Percentiles rank a stretch among this genome's conserved stretches.
These are phyloP conservation scores for Takifugu flavidus DNA, from an alignment of 2,113 vertebrate species.

Conservation along the genomic window DNA sequence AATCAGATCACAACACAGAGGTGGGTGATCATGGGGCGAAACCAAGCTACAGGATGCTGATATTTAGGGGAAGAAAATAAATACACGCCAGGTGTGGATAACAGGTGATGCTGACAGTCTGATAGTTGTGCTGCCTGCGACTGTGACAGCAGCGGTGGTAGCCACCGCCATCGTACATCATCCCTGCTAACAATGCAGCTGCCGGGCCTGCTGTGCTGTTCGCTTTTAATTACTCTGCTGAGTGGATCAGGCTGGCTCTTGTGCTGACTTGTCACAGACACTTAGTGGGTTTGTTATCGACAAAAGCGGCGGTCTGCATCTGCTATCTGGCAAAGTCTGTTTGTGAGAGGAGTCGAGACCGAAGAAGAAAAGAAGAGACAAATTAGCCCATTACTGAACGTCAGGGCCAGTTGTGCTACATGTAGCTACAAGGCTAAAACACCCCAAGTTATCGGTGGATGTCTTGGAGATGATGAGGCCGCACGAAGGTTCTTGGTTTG, in stretches of 20 bases:
- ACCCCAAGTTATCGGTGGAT: no score
- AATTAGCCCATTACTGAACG: no score
- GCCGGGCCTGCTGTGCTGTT: slow-evolving; percentile 59
- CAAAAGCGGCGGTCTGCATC: slow-evolving; percentile 39
- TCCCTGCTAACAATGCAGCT: slow-evolving; percentile 45
- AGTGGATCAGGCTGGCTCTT: slow-evolving; percentile 52
- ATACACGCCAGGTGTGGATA: background rate
- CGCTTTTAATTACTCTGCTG: slow-evolving; percentile 61
- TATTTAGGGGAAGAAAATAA: slow-evolving; percentile 2
- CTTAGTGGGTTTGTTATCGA: slow-evolving; percentile 55
- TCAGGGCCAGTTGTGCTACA: no score
- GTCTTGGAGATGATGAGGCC: no score
- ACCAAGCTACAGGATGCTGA: background rate
- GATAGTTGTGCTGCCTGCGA: background rate
- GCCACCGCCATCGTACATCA: slow-evolving; percentile 3
- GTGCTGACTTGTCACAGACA: slow-evolving; percentile 52
- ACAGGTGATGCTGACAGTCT: background rate
- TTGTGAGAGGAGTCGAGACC: background rate
- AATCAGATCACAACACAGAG: slow-evolving; percentile 21
- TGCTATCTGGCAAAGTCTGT: background rate
- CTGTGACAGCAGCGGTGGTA: slow-evolving; percentile 17
- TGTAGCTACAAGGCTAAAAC: no score
- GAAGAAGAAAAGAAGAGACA: no score
- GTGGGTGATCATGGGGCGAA: slow-evolving; percentile 9
- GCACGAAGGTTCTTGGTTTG: no score